Evolutionary conservation across 1,140 invertebrate species (phyloP).

Genomic region (Pseudomyrmex gracilis): DNA sequence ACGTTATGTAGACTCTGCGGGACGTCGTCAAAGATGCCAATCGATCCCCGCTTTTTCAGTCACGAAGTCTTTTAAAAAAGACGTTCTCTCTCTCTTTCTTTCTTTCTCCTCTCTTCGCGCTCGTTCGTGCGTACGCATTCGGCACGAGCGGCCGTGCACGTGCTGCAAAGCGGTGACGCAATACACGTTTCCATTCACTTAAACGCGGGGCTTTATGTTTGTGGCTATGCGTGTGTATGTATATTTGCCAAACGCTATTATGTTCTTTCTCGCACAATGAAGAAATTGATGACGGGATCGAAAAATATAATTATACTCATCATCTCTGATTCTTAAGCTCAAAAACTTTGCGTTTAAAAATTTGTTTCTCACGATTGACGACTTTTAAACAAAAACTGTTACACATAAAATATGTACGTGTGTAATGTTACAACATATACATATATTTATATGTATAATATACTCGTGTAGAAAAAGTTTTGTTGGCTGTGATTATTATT

Average conservation of each 20-base stretch:
- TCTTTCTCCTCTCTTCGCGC: not conserved
- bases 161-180: slow-evolving; percentile 74
- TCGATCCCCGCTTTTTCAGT: slow-evolving; percentile 26
- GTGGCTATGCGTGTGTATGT: slow-evolving; percentile 54
- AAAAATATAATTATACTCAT: not conserved
- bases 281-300: not conserved
- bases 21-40: slow-evolving; percentile 45
- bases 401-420: too few relatives aligned
- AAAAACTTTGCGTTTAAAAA: too few relatives aligned
- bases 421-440: too few relatives aligned
- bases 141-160: slow-evolving; percentile 56
- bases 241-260: not conserved
- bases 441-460: too few relatives aligned
- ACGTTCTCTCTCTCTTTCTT: not conserved
- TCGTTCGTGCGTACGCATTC: slow-evolving; percentile 35
- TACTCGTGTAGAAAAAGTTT: too few relatives aligned
- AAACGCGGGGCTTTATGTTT: slow-evolving; percentile 34
- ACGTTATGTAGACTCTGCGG: slow-evolving; percentile 1
- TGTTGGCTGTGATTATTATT: too few relatives aligned
- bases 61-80: slow-evolving; percentile 47
- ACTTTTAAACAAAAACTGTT: too few relatives aligned
- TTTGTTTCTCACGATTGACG: too few relatives aligned
- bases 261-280: slow-evolving; percentile 11
- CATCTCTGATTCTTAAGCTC: too few relatives aligned
- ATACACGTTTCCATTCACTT: slow-evolving; percentile 60